Evolutionary conservation across 1,140 invertebrate genomes (phyloP).

Genomic region (Drosophila trapezifrons): DNA sequence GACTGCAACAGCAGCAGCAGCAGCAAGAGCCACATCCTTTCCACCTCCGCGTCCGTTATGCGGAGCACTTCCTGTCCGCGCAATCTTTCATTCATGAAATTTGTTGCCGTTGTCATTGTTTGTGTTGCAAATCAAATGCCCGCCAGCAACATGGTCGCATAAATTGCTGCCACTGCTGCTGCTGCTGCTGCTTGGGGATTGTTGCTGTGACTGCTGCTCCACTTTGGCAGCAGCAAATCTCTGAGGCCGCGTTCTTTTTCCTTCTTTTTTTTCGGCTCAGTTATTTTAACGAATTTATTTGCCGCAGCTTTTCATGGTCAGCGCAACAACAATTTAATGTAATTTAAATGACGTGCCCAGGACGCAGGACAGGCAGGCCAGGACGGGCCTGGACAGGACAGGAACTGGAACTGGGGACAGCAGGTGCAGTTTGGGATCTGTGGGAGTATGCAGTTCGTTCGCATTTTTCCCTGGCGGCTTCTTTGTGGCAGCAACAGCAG

Average conservation of each 20-base stretch:
- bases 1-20: constrained; percentile 21
- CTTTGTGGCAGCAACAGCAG: constrained; percentile 46
- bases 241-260: constrained; percentile 30
- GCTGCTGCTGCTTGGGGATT: constrained; percentile 31
- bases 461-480: constrained; percentile 74
- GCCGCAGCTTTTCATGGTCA: constrained; percentile 79
- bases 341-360: constrained; percentile 84
- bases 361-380: constrained; percentile 55
- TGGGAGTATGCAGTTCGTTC: constrained; percentile 78
- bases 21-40: constrained; percentile 75
- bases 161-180: constrained; percentile 60
- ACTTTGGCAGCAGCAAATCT: constrained; percentile 75
- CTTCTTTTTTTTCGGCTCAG: constrained; percentile 57
- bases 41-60: constrained; percentile 83
- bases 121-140: constrained; percentile 83
- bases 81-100: constrained; percentile 83
- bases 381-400: constrained; percentile 31
- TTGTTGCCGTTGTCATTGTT: constrained; percentile 83
- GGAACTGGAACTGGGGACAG: constrained; percentile 47
- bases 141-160: constrained; percentile 70
- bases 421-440: constrained; percentile 57
- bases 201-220: constrained; percentile 71
- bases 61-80: constrained; percentile 79
- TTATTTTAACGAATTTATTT: constrained; percentile 84
- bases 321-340: constrained; percentile 83